Percentiles rank a stretch among this genome's conserved stretches.
Evolutionary conservation across 2,888 invertebrate species (phyloP).

Genomic region (Sinhomidia bicolor): DNA sequence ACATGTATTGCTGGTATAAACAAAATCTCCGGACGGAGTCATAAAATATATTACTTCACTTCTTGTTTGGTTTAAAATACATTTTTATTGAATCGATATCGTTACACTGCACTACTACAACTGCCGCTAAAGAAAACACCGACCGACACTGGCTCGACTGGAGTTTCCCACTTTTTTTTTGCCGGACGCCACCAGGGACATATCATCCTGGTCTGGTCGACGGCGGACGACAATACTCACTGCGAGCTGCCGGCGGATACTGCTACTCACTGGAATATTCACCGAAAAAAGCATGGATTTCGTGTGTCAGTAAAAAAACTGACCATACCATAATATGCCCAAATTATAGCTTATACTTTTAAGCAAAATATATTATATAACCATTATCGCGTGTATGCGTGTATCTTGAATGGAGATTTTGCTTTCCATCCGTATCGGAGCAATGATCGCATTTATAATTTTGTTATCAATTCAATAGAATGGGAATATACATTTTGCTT

Average conservation of each 20-base stretch:
- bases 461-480: not conserved
- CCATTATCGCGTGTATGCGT: too few relatives aligned
- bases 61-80: constrained; percentile 13
- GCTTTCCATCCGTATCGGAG: not conserved
- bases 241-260: not conserved
- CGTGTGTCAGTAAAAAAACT: constrained; percentile 9
- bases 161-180: not conserved
- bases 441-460: not conserved
- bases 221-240: not conserved
- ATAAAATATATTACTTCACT: constrained; percentile 19
- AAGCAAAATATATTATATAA: not conserved
- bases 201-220: not conserved
- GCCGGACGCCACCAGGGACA: not conserved
- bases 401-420: too few relatives aligned
- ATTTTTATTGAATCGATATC: constrained; percentile 24
- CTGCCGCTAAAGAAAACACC: not conserved
- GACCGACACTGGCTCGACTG: not conserved
- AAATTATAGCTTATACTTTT: not conserved
- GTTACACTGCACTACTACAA: not conserved
- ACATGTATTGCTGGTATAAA: not conserved
- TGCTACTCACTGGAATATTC: not conserved
- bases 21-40: constrained; percentile 25
- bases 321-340: not conserved
- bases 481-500: not conserved
- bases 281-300: constrained; percentile 8